Percentiles rank a stretch among this genome's conserved stretches.
These are phyloP conservation scores for Grammatotria lemairii DNA, from an alignment of 2,113 vertebrate genomes.

Conservation along the genomic window DNA sequence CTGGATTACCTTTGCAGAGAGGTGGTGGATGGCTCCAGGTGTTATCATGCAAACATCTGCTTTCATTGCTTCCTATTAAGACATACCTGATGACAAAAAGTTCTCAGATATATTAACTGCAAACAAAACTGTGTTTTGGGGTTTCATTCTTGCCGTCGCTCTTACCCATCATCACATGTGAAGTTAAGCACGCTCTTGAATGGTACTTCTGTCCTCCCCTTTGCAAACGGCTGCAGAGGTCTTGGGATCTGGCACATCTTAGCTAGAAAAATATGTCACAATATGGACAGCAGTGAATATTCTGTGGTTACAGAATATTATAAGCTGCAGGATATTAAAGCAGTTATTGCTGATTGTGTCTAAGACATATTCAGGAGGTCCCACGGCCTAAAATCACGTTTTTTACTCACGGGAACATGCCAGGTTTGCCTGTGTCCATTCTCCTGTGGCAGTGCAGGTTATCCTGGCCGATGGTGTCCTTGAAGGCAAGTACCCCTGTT, in stretches of 20 bases:
- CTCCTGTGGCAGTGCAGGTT: constrained; percentile 62
- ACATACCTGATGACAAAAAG: constrained; percentile 68
- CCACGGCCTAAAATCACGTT: not conserved
- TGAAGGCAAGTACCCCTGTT: constrained; percentile 65
- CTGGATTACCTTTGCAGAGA: constrained; percentile 73
- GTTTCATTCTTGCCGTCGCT: not conserved
- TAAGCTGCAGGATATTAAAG: not conserved
- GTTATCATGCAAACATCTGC: constrained; percentile 73
- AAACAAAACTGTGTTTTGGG: not conserved
- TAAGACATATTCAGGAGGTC: not conserved
- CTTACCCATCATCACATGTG: constrained; percentile 81
- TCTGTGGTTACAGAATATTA: not conserved
- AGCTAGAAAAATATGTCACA: constrained; percentile 51
- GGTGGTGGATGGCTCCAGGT: constrained; percentile 73
- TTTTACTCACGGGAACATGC: constrained; percentile 76
- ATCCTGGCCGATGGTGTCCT: constrained; percentile 43
- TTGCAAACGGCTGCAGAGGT: constrained; percentile 58
- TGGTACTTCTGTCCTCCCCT: constrained; percentile 62
- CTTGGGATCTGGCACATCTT: constrained; percentile 71
- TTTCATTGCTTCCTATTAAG: constrained; percentile 69
- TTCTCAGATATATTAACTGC: not conserved
- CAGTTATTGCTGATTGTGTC: not conserved
- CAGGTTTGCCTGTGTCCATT: constrained; percentile 73
- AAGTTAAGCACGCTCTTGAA: constrained; percentile 73
- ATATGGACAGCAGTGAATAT: not conserved